These are phyloP conservation scores for Aplocera efformata DNA, from an alignment of 2,888 invertebrate species.

Conservation along the genomic window DNA sequence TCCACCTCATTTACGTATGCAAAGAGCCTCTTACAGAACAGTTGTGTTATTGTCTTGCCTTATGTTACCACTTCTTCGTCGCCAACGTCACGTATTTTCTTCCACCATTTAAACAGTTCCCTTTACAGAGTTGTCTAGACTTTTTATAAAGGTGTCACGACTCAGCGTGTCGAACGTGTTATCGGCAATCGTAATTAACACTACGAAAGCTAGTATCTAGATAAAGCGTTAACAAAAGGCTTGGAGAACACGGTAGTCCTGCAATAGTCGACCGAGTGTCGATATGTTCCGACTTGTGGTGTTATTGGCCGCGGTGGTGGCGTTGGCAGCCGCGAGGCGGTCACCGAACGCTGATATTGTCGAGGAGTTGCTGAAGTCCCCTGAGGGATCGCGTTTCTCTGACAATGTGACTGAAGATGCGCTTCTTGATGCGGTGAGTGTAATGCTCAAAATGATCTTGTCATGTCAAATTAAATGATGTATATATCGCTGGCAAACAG, in stretches of 20 bases:
- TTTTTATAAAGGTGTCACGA: no score
- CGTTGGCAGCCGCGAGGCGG: constrained; percentile 32
- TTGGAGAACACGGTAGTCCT: constrained; percentile 4
- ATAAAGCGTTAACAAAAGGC: constrained; percentile 30
- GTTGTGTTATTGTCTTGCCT: no score
- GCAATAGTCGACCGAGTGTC: constrained; percentile 23
- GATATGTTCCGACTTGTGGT: constrained; percentile 34
- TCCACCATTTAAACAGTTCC: no score
- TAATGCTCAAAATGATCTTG: no score
- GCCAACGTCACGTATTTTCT: no score
- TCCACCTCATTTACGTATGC: no score
- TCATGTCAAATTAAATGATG: no score
- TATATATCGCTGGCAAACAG: no score
- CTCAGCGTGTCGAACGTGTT: constrained; percentile 3
- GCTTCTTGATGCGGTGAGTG: constrained; percentile 50
- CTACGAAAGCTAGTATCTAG: constrained; percentile 1
- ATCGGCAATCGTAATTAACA: constrained; percentile 4
- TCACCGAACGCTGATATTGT: constrained; percentile 48
- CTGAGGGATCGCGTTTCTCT: constrained; percentile 33
- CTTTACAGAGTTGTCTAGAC: no score
- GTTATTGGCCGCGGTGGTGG: constrained; percentile 32
- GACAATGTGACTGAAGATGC: constrained; percentile 46
- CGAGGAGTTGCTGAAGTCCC: constrained; percentile 30
- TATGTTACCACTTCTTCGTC: no score
- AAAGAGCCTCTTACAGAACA: no score